Conservation (phyloP, 1,140 invertebrate genomes). For the Vanessa atalanta region DNA sequence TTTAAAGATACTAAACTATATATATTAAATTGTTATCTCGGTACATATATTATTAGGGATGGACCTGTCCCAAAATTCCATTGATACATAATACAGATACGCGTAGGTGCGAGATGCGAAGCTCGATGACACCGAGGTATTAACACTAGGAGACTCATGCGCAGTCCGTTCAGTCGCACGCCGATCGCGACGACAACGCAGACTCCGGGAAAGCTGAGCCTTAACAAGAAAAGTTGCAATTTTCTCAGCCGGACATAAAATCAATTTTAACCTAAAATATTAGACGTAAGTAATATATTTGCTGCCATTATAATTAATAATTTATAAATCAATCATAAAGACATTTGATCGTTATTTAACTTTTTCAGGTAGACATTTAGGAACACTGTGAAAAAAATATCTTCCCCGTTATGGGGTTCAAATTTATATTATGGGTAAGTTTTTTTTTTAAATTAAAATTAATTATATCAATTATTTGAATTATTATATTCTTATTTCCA, state of each 20-base stretch:
- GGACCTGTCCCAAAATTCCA: conserved; percentile 52
- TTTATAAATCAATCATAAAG: too few species aligned
- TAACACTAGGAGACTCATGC: conserved; percentile 65
- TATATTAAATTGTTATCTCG: not conserved
- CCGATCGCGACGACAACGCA: conserved; percentile 55
- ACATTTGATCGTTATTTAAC: not conserved
- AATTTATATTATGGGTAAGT: conserved; percentile 62
- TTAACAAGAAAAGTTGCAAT: conserved; percentile 25
- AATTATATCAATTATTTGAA: too few species aligned
- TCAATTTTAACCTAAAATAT: not conserved
- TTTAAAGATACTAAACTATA: not conserved
- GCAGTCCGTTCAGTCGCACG: conserved; percentile 67
- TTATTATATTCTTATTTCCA: too few species aligned
- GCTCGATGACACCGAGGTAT: conserved; percentile 71
- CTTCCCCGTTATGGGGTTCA: conserved; percentile 67
- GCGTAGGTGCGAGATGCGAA: conserved; percentile 62
- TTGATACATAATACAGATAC: conserved; percentile 47
- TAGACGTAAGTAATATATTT: not conserved
- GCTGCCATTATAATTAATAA: too few species aligned
- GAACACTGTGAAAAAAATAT: conserved; percentile 18
- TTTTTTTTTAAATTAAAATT: not conserved
- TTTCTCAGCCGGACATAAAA: not conserved
- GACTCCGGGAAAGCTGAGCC: conserved; percentile 37
- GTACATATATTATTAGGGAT: conserved; percentile 6
- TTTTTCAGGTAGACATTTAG: conserved; percentile 36